These are phyloP conservation scores for Drosophila santomea DNA, from an alignment of 1,140 invertebrate species.

Conservation along the genomic window DNA sequence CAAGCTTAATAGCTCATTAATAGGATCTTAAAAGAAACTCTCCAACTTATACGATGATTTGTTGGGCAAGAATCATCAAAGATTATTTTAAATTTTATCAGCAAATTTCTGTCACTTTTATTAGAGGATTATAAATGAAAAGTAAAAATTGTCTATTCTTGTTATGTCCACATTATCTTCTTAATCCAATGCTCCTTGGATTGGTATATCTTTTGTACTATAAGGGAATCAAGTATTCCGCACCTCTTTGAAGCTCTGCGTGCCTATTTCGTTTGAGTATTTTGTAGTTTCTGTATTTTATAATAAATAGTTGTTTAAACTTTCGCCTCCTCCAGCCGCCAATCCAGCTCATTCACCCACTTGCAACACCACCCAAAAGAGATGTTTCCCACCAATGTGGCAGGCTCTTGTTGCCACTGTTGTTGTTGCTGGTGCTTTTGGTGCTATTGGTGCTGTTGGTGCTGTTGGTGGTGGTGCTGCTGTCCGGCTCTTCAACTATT, in stretches of 20 bases:
- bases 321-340: constrained; percentile 50
- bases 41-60: too few species aligned
- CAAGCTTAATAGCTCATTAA: too few species aligned
- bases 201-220: too few species aligned
- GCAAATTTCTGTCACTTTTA: too few species aligned
- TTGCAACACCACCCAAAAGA: constrained; percentile 37
- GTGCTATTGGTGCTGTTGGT: constrained; percentile 16
- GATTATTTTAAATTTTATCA: too few species aligned
- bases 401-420: constrained; percentile 40
- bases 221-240: constrained; percentile 16
- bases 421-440: constrained; percentile 10
- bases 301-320: constrained; percentile 83
- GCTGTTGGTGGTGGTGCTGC: constrained; percentile 7
- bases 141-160: too few species aligned
- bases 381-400: constrained; percentile 78
- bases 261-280: constrained; percentile 51
- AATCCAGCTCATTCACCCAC: neutral
- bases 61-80: too few species aligned
- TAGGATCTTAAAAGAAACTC: too few species aligned
- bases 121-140: too few species aligned
- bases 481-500: constrained; percentile 70
- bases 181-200: too few species aligned
- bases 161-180: neutral
- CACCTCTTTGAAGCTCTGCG: neutral
- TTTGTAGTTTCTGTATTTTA: constrained; percentile 75